Evolutionary conservation across 1,140 invertebrate species (phyloP).

Genomic region (Tribolium madens): DNA sequence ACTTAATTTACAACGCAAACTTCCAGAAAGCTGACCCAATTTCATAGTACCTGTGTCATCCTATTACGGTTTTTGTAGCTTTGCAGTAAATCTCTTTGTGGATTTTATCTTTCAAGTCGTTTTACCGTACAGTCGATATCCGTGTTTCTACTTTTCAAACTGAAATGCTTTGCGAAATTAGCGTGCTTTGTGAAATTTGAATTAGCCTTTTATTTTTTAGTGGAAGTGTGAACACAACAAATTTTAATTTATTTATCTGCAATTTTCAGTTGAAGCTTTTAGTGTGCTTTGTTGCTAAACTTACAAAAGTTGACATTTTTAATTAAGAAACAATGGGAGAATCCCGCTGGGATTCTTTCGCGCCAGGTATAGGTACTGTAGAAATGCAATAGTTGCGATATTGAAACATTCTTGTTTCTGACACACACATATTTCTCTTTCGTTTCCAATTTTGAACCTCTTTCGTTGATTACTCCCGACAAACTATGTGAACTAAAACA

Average conservation of each 20-base stretch:
- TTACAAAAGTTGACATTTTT: not conserved
- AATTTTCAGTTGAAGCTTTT: not conserved
- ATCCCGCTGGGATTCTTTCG: not conserved
- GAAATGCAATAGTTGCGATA: slow-evolving; percentile 18
- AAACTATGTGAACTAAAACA: slow-evolving; percentile 45
- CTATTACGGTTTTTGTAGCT: slow-evolving; percentile 44
- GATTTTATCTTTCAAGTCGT: slow-evolving; percentile 41
- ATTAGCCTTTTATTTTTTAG: slow-evolving; percentile 1
- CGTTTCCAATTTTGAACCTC: slow-evolving; percentile 16
- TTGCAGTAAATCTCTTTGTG: slow-evolving; percentile 41
- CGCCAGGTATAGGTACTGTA: not conserved
- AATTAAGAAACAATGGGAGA: slow-evolving; percentile 6
- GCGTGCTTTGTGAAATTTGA: slow-evolving; percentile 17
- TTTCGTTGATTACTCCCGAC: slow-evolving; percentile 21
- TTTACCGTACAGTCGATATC: slow-evolving; percentile 17
- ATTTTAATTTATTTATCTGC: not conserved
- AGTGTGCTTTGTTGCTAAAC: not conserved
- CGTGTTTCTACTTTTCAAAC: slow-evolving; percentile 39
- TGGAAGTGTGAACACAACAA: not conserved
- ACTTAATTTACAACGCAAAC: slow-evolving; percentile 43
- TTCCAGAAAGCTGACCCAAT: slow-evolving; percentile 39
- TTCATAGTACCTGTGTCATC: slow-evolving; percentile 43
- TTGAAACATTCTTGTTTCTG: slow-evolving; percentile 38
- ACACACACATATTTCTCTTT: slow-evolving; percentile 38
- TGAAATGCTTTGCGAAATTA: slow-evolving; percentile 38